Evolutionary conservation across 1,140 invertebrate species (phyloP).

Genomic region (Nixonia krombeini): DNA sequence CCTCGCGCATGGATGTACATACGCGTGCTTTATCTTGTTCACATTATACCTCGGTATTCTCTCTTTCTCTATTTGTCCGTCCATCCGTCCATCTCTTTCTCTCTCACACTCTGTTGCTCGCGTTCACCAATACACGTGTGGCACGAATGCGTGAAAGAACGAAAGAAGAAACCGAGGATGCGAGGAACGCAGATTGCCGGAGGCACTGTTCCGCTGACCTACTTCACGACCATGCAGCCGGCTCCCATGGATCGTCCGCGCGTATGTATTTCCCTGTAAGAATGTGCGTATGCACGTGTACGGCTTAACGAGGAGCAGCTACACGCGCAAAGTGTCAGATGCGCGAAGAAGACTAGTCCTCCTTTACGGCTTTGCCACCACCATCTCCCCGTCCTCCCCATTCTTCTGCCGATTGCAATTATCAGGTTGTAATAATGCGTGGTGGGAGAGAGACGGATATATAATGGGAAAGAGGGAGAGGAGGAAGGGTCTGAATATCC

Average conservation of each 20-base stretch:
- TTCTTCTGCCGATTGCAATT: slow-evolving; percentile 27
- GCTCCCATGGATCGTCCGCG: too few relatives aligned
- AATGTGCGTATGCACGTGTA: slow-evolving; percentile 29
- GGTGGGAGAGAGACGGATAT: slow-evolving; percentile 16
- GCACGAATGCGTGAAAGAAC: slow-evolving; percentile 38
- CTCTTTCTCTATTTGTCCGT: too few relatives aligned
- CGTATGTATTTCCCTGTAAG: slow-evolving; percentile 15
- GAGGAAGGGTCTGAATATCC: slow-evolving; percentile 14
- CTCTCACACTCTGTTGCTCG: too few relatives aligned
- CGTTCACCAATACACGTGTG: too few relatives aligned
- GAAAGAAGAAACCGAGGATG: slow-evolving; percentile 55
- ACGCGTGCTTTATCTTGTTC: too few relatives aligned
- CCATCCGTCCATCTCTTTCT: too few relatives aligned
- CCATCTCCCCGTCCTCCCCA: slow-evolving; percentile 12
- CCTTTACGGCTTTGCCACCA: slow-evolving; percentile 27
- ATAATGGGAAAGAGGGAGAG: too few relatives aligned
- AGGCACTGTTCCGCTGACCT: slow-evolving; percentile 70
- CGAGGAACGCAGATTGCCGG: slow-evolving; percentile 66
- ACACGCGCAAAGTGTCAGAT: slow-evolving; percentile 29
- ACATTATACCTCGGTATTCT: neutral
- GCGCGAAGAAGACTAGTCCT: slow-evolving; percentile 32
- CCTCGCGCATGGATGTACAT: neutral
- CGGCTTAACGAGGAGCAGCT: slow-evolving; percentile 16
- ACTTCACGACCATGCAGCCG: slow-evolving; percentile 47
- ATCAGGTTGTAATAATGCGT: slow-evolving; percentile 49